Evolutionary conservation across 37 sponge, comb jelly and placozoan species (phyloP), one percentile per base, ranked within the genome.

Genomic region (Haliclona indistincta): DNA sequence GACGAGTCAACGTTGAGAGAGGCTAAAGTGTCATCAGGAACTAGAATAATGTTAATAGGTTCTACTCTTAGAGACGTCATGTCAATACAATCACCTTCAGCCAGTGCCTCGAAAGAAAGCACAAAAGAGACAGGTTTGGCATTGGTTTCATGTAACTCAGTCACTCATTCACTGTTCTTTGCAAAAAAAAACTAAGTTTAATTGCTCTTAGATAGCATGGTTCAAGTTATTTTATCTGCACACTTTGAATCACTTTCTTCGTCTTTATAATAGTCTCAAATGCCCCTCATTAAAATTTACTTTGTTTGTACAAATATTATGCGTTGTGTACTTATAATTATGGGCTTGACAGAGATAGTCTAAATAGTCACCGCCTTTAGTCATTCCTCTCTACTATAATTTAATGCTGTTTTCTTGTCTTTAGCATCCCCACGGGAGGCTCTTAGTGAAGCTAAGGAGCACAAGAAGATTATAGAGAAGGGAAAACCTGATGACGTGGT

Each of bases 41-140:
- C 80, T 41, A 96, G 93, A 68, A 93, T 96, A 91, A 96, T 96
- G 91, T 78, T 90, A n/a, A 86, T 96, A 0, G 97, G 97, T 0
- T 90, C 93, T 15, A 93, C 97, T 19, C 55, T 93, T 51, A 73
- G 41, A 36, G 97, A 96, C 51, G 80, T 96, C 19, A 68, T 96
- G 34, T 70, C 88, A 42, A 88, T 93, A 0, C 70, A 69, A 40
- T 71, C 82, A 3, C 88, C 88, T 19, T n/a, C n/a, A n/a, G n/a
- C n/a, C n/a, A n/a, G n/a, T n/a, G n/a, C n/a, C n/a, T n/a, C n/a
- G n/a, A n/a, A n/a, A n/a, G n/a, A n/a, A n/a, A n/a, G n/a, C n/a
- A n/a, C 60, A 22, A 55, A 67, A 39, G 22, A 35, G 10, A 1
- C 70, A 55, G 70, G 60, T 67, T 6, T 30, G 38, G 17, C 56